Evolutionary conservation across 2,888 invertebrate species (phyloP).

Genomic region (Synergus japonicus): DNA sequence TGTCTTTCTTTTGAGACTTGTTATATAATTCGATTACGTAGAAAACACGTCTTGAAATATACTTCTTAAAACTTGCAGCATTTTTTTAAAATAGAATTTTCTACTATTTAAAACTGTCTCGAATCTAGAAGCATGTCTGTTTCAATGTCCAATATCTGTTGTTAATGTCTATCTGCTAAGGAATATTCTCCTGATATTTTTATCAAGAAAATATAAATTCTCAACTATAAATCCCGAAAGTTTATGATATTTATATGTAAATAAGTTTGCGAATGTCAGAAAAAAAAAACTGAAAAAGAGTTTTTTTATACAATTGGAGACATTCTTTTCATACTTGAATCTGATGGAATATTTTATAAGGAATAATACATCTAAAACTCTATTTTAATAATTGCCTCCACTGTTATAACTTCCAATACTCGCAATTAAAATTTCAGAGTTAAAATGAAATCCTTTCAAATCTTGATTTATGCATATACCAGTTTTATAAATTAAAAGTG

Average conservation of each 20-base stretch:
- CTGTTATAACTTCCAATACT: not conserved
- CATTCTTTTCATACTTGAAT: not conserved
- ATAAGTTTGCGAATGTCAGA: not conserved
- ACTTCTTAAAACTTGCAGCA: too few species aligned
- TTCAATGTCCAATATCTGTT: not conserved
- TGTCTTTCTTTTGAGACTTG: too few species aligned
- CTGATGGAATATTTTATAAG: not conserved
- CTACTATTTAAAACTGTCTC: too few species aligned
- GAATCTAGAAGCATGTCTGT: not conserved
- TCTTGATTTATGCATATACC: not conserved
- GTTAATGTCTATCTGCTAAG: not conserved
- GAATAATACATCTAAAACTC: not conserved
- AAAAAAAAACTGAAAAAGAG: not conserved
- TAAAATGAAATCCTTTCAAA: not conserved
- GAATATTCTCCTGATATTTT: not conserved
- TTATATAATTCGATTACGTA: too few species aligned
- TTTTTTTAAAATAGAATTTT: too few species aligned
- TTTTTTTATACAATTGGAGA: not conserved
- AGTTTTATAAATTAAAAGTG: not conserved
- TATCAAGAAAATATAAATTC: not conserved
- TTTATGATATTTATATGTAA: not conserved
- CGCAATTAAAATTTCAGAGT: not conserved
- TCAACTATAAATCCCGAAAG: not conserved
- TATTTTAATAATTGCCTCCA: not conserved
- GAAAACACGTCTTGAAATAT: too few species aligned